Evolutionary conservation across 2,888 invertebrate genomes (phyloP).

Genomic region (Leistus spinibarbis): DNA sequence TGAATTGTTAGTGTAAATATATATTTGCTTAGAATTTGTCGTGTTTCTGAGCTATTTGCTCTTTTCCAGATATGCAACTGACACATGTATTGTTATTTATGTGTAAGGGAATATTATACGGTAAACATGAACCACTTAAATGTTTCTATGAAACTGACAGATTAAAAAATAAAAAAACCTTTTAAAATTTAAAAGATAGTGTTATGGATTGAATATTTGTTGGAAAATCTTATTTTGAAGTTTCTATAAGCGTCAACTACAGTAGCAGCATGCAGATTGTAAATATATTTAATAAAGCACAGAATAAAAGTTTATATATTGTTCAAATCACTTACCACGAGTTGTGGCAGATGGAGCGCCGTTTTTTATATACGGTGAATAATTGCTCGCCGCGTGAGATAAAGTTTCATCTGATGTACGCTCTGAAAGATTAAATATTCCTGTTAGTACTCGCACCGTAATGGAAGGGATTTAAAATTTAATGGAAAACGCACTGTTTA

Average conservation of each 20-base stretch:
- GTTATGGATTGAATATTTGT: neutral
- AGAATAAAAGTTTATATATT: neutral
- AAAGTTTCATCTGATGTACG: neutral
- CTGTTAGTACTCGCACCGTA: neutral
- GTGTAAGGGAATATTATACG: no score
- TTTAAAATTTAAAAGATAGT: no score
- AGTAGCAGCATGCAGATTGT: neutral
- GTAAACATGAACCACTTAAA: no score
- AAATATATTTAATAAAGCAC: neutral
- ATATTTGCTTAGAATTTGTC: no score
- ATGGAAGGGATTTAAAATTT: neutral
- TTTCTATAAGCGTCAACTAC: neutral
- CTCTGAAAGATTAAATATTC: neutral
- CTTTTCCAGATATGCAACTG: no score
- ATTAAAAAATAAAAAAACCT: no score
- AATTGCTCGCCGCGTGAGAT: neutral
- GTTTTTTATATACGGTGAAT: conserved; percentile 20
- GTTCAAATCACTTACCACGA: conserved; percentile 22
- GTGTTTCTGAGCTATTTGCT: no score
- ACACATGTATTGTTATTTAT: no score
- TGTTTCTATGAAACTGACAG: no score
- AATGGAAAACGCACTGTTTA: neutral
- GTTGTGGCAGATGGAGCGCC: conserved; percentile 11
- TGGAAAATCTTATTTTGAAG: neutral
- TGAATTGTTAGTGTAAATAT: no score